Percentiles rank a stretch among this genome's conserved stretches.
Conservation (phyloP, 2,113 vertebrate genomes). For the Alligator sinensis region DNA sequence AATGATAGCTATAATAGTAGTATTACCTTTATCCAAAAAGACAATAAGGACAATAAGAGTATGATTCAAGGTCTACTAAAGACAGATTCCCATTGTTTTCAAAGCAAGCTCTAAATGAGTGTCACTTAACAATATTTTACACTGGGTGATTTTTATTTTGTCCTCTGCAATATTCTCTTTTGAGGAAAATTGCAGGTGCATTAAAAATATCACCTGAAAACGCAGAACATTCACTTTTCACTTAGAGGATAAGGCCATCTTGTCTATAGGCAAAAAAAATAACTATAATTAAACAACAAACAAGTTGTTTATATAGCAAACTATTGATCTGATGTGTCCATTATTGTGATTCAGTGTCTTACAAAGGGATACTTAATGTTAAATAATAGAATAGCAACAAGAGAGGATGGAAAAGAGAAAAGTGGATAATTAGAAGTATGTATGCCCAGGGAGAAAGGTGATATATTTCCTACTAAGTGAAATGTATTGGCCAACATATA, state of each 20-base stretch:
- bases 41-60: not conserved
- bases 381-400: not conserved
- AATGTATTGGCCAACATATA: not conserved
- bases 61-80: not conserved
- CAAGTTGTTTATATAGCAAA: not conserved
- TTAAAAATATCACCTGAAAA: not conserved
- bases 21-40: not conserved
- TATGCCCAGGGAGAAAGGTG: not conserved
- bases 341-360: not conserved
- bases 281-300: not conserved
- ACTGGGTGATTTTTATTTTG: not conserved
- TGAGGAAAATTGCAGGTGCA: not conserved
- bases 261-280: not conserved
- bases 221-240: not conserved
- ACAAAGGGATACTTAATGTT: not conserved
- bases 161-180: not conserved
- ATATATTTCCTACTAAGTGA: not conserved
- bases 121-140: no score
- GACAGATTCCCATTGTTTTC: not conserved
- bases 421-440: not conserved
- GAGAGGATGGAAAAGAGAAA: not conserved
- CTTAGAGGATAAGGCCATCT: accelerated
- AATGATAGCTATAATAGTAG: no score
- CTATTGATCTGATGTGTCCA: not conserved
- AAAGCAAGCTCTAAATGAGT: not conserved